A percentile compares a stretch with the other conserved stretches of the same genome.
phyloP scores from a whole-genome alignment of 2,113 vertebrate species.

The Excalfactoria chinensis region DNA sequence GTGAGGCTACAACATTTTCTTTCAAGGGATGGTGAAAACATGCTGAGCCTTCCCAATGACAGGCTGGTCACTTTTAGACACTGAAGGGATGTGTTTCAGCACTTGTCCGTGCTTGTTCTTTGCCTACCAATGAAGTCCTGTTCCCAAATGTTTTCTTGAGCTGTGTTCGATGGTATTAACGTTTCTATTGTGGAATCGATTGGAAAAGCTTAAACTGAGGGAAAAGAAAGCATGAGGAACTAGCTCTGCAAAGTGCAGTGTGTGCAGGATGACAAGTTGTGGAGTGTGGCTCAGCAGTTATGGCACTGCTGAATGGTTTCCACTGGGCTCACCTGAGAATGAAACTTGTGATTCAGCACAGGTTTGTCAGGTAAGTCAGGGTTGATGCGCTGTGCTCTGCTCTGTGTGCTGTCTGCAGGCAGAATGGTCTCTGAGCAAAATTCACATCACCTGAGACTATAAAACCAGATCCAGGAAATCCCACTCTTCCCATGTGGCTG shows the following conservation, averaged over 20 bases:
- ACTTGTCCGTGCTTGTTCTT: neutral
- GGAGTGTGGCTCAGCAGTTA: neutral
- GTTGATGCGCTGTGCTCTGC: neutral
- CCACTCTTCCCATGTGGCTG: neutral
- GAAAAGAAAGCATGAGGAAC: rapidly evolving
- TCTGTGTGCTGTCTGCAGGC: neutral
- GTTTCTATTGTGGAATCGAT: neutral
- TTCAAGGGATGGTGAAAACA: neutral
- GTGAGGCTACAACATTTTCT: neutral
- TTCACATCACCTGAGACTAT: neutral
- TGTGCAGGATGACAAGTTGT: neutral
- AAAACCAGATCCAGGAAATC: neutral
- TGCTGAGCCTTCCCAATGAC: neutral
- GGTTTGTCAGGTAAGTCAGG: neutral
- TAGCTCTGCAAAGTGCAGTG: neutral
- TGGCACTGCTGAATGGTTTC: neutral
- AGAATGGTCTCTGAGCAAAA: neutral
- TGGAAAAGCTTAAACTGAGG: neutral
- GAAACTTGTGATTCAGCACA: neutral
- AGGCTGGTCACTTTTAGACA: neutral
- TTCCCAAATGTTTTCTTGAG: neutral
- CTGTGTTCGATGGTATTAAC: neutral
- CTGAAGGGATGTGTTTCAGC: neutral
- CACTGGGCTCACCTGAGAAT: neutral
- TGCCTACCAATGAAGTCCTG: neutral